phyloP scores from a whole-genome alignment of 2,113 vertebrate genomes.

The Thunnus maccoyii region DNA sequence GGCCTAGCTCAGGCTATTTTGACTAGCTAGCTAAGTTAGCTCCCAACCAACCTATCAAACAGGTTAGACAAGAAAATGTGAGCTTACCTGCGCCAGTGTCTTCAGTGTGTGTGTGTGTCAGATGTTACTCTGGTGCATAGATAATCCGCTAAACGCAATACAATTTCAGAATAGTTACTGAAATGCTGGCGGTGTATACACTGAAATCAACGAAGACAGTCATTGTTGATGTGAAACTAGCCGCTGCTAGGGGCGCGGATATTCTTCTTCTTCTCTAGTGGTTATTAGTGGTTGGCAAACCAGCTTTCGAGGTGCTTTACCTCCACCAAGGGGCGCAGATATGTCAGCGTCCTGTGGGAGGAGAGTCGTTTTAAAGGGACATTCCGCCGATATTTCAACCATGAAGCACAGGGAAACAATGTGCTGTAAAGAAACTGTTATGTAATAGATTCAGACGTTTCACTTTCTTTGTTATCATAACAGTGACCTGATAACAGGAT shows the following conservation, averaged over 20 bases:
- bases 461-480: background rate
- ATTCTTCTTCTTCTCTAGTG: too few species aligned
- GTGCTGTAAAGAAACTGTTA: background rate
- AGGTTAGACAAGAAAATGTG: slow-evolving; percentile 21
- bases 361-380: slow-evolving; percentile 73
- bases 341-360: slow-evolving; percentile 58
- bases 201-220: slow-evolving; percentile 48
- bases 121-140: background rate
- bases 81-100: slow-evolving; percentile 57
- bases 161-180: slow-evolving; percentile 4
- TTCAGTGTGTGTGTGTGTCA: background rate
- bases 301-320: too few species aligned
- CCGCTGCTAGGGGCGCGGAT: slow-evolving; percentile 34
- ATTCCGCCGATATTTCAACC: slow-evolving; percentile 17
- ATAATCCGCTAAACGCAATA: slow-evolving; percentile 8
- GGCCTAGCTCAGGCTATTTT: slow-evolving; percentile 76
- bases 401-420: too few species aligned
- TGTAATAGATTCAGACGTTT: background rate
- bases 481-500: too few species aligned
- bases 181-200: slow-evolving; percentile 35
- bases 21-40: slow-evolving; percentile 39
- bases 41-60: slow-evolving; percentile 29
- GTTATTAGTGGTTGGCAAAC: too few species aligned
- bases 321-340: slow-evolving; percentile 50
- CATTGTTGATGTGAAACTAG: slow-evolving; percentile 81